These are phyloP conservation scores for Rallus limicola DNA, from an alignment of 2,113 vertebrate species.

Conservation along the genomic window DNA sequence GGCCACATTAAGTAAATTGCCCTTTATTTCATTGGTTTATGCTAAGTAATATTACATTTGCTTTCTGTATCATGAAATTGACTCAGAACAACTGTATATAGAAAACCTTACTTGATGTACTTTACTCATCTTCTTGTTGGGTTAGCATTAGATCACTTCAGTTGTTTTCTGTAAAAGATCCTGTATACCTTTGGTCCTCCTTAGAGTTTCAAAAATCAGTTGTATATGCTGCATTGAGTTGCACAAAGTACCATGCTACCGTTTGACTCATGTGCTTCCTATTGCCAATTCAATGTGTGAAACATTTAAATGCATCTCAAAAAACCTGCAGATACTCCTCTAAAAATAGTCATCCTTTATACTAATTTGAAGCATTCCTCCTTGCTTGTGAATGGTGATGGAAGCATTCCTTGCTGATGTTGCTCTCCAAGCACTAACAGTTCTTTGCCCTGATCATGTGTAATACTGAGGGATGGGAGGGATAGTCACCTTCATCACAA, in stretches of 20 bases:
- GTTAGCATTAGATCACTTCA: neutral
- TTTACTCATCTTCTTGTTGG: neutral
- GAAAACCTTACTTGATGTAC: neutral
- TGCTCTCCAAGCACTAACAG: neutral
- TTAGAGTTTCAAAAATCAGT: neutral
- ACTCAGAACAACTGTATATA: neutral
- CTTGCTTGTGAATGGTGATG: neutral
- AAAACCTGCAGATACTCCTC: neutral
- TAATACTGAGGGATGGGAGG: neutral
- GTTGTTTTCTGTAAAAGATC: neutral
- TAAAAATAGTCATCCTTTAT: neutral
- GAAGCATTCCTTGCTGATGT: neutral
- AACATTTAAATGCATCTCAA: neutral
- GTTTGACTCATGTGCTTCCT: neutral
- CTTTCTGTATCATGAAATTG: neutral
- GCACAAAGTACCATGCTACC: neutral
- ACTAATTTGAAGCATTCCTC: neutral
- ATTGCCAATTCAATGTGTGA: neutral
- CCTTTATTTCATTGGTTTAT: neutral
- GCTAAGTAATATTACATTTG: neutral
- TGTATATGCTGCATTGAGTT: neutral
- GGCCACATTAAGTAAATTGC: neutral
- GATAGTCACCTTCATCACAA: neutral
- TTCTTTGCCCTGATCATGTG: neutral
- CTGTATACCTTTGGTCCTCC: neutral